phyloP scores from a whole-genome alignment of 2,113 vertebrate species.

The Calypte anna region DNA sequence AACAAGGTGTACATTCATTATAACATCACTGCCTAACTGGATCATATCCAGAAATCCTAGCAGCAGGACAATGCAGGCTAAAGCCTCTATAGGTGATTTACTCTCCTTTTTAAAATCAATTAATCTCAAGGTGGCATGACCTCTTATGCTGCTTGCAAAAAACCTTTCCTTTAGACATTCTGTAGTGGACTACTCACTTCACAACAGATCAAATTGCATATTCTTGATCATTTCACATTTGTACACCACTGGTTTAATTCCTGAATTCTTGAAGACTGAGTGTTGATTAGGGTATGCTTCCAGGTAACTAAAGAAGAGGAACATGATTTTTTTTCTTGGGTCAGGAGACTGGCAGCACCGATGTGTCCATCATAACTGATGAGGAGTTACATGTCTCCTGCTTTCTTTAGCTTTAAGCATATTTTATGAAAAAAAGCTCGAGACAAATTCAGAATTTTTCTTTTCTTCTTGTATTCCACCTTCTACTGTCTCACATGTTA shows the following conservation, averaged over 20 bases:
- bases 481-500: not conserved
- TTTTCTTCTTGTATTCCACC: not conserved
- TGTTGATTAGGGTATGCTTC: not conserved
- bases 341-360: not conserved
- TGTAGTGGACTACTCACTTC: not conserved
- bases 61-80: not conserved
- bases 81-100: not conserved
- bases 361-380: not conserved
- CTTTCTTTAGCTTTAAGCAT: not conserved
- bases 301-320: not conserved
- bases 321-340: not conserved
- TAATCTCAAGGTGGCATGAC: not conserved
- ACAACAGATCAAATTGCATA: not conserved
- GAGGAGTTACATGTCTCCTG: not conserved
- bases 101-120: not conserved
- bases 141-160: not conserved
- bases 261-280: not conserved
- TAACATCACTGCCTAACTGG: not conserved
- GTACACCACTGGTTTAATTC: not conserved
- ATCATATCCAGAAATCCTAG: not conserved
- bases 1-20: not conserved
- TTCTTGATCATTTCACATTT: not conserved
- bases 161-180: not conserved
- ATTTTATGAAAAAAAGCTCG: not conserved
- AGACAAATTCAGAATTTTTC: not conserved